Percentiles rank a stretch among this genome's conserved stretches.
phyloP scores from a whole-genome alignment of 1,140 invertebrate species.

The Fopius arisanus region DNA sequence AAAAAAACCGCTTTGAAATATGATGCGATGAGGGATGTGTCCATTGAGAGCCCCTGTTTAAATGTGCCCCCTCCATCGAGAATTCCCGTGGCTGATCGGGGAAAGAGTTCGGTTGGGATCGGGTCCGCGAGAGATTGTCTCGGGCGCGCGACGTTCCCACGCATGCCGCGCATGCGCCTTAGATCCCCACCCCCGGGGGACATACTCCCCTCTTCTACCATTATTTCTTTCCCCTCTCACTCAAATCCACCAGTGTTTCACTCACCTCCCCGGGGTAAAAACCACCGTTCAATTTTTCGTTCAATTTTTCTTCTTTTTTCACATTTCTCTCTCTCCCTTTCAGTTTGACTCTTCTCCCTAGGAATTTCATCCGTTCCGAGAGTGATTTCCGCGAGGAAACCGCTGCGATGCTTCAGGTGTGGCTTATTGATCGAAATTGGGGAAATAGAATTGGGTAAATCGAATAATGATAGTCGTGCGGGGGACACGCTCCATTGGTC shows the following conservation, averaged over 20 bases:
- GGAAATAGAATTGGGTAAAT: neutral
- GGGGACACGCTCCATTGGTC: conserved; percentile 14
- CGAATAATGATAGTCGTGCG: conserved; percentile 14
- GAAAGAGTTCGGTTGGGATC: conserved; percentile 44
- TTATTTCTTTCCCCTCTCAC: conserved; percentile 24
- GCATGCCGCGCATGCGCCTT: conserved; percentile 54
- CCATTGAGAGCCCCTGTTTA: conserved; percentile 51
- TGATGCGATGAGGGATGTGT: neutral
- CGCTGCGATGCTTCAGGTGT: conserved; percentile 14
- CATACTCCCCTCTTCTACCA: conserved; percentile 8
- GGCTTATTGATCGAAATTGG: neutral
- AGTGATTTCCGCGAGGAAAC: conserved; percentile 18
- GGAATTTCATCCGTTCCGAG: neutral
- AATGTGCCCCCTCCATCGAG: conserved; percentile 10
- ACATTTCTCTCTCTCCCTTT: neutral
- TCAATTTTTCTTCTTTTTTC: neutral
- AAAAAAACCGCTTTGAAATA: neutral
- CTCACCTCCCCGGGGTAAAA: conserved; percentile 19
- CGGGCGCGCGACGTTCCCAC: conserved; percentile 60
- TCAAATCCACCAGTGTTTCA: conserved; percentile 40
- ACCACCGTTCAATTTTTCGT: conserved; percentile 9
- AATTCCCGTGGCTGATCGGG: conserved; percentile 44
- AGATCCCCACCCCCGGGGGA: conserved; percentile 20
- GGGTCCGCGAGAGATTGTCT: conserved; percentile 39
- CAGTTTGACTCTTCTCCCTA: neutral